Evolutionary conservation across 2,797 vertebrate species (phyloP), one percentile per base, ranked within the genome.

Genomic region (Molothrus aeneus): DNA sequence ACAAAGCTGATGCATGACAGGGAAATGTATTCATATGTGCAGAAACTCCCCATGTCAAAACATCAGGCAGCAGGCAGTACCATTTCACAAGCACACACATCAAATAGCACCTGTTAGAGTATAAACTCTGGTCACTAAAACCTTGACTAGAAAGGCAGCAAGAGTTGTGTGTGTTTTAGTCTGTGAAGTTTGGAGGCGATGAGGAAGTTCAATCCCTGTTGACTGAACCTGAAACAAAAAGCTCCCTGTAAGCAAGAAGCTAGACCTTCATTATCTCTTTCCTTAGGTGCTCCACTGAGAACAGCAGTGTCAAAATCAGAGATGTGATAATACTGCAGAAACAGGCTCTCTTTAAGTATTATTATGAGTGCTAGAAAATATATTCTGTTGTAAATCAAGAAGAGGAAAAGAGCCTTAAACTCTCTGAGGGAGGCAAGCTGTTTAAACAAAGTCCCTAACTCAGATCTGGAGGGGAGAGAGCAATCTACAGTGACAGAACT

Each of bases 21-120:
- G 11, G 42, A 88, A 92, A 94, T 73, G n/a, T 81, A 75, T 86
- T 92, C 18, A 31, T 77, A 77, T n/a, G 11, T 45, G 28, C 87
- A 82, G 51, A 81, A 88, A 85, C 57, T 68, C 56, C 48, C 48
- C 2, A 1, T 80, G 70, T 84, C 5, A 3, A 64, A 75, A 32
- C 6, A 25, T 47, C 24, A 83, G 69, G 54, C 65, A 90, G 60
- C 48, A 70, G 74, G 48, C 74, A 79, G 26, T 34, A 50, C 21
- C 10, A 28, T 80, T 84, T 68, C 68, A 82, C 38, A 88, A 61
- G 32, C 19, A 28, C 3, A 0, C 14, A 73, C 6, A 72, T 68
- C 45, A 85, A 65, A 75, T n/a, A n/a, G 17, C 65, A 80, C 80
- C 47, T 86, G 34, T 47, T 80, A 48, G 26, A 91, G 4, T 64